These are phyloP conservation scores for Galaxea fascicularis DNA, from an alignment of 92 coral and sea anemone genomes.

Conservation along the genomic window DNA sequence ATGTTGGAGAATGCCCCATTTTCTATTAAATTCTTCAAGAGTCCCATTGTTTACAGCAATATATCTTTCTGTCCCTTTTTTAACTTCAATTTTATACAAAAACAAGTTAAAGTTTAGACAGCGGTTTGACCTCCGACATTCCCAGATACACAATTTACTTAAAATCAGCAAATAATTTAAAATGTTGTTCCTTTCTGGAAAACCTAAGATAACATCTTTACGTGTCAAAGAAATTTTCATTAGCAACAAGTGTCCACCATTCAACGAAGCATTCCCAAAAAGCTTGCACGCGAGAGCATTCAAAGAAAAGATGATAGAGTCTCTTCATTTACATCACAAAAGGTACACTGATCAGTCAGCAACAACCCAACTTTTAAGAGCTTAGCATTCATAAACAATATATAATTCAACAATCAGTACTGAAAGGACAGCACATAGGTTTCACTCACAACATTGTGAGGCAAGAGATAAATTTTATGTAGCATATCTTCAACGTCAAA, in stretches of 20 bases:
- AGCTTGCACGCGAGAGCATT: neutral
- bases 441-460: neutral
- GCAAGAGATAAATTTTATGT: neutral
- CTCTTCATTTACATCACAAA: neutral
- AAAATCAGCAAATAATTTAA: no score
- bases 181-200: neutral
- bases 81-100: neutral
- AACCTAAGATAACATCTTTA: neutral
- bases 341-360: neutral
- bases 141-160: slow-evolving; percentile 3
- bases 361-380: neutral
- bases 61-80: slow-evolving; percentile 11
- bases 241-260: neutral
- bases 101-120: neutral
- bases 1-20: neutral
- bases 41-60: slow-evolving; percentile 15
- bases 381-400: neutral
- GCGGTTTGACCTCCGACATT: neutral
- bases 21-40: slow-evolving; percentile 6
- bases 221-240: neutral
- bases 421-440: slow-evolving; percentile 1
- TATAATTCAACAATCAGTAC: neutral
- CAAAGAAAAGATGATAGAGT: slow-evolving; percentile 8
- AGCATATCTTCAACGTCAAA: neutral
- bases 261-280: neutral